phyloP scores from a whole-genome alignment of 2,113 vertebrate genomes.

The Rhabdomys dilectus region DNA sequence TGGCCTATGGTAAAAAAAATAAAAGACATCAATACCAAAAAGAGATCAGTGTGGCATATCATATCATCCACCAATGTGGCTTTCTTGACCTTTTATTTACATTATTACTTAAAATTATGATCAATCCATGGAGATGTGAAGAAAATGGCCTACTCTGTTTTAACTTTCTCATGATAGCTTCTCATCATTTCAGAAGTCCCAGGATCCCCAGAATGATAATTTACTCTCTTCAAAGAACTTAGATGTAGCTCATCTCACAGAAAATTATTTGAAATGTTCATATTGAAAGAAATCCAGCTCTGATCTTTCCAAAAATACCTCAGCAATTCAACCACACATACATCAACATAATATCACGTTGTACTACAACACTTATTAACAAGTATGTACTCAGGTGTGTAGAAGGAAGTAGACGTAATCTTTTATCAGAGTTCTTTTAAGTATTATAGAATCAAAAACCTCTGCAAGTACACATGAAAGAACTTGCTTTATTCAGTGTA shows the following conservation, averaged over 20 bases:
- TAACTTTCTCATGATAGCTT: neutral
- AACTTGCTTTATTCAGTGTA: neutral
- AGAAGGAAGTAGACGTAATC: neutral
- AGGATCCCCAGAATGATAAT: neutral
- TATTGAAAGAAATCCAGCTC: neutral
- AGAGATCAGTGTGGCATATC: neutral
- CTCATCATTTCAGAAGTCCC: neutral
- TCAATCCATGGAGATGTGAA: neutral
- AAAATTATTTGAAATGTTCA: constrained; percentile 25
- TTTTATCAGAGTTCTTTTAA: neutral
- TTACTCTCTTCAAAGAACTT: neutral
- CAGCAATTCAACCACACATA: neutral
- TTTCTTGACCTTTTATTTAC: neutral
- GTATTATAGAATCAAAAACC: neutral
- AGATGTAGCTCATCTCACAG: neutral
- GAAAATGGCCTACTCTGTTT: neutral
- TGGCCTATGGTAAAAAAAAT: neutral
- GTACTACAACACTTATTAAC: neutral
- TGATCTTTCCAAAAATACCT: neutral
- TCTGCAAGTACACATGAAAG: neutral
- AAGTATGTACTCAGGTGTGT: neutral
- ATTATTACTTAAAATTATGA: neutral
- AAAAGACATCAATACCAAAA: neutral
- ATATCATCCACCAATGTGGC: neutral
- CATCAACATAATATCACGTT: neutral